phyloP scores from a whole-genome alignment of 1,140 invertebrate species.

The Drosophila albomicans region DNA sequence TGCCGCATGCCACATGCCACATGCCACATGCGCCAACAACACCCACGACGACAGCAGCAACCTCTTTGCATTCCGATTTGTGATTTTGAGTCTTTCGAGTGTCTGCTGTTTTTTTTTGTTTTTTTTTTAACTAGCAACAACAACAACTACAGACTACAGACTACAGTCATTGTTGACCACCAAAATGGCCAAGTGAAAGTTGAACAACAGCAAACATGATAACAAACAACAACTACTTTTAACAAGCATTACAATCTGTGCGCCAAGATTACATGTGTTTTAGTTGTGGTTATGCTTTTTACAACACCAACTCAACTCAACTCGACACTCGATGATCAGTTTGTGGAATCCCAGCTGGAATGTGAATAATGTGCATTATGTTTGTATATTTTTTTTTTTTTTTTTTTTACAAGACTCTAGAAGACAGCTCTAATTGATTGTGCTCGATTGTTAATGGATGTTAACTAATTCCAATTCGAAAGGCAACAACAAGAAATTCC shows the following conservation, averaged over 20 bases:
- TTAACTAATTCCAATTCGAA: constrained; percentile 40
- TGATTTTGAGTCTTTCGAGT: constrained; percentile 21
- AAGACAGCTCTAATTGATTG: constrained; percentile 52
- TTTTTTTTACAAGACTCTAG: constrained; percentile 20
- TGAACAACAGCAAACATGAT: constrained; percentile 56
- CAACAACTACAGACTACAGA: constrained; percentile 5
- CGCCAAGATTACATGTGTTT: constrained; percentile 68
- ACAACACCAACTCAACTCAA: constrained; percentile 28
- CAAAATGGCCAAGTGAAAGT: constrained; percentile 70
- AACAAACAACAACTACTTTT: constrained; percentile 52
- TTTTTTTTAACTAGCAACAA: constrained; percentile 2
- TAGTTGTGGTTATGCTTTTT: constrained; percentile 30
- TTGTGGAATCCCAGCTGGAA: constrained; percentile 48
- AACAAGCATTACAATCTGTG: constrained; percentile 70
- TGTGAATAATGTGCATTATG: constrained; percentile 56
- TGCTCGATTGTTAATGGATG: constrained; percentile 39
- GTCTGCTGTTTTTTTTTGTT: background rate
- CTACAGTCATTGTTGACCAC: constrained; percentile 43
- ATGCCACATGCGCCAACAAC: background rate
- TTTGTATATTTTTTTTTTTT: background rate
- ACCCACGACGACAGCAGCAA: constrained; percentile 6
- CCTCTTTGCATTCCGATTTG: constrained; percentile 41
- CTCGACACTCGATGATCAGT: background rate
- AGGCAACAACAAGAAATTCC: constrained; percentile 13
- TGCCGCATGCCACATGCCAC: background rate